Evolutionary conservation across 1,140 invertebrate species (phyloP), one percentile per base, ranked within the genome.

Genomic region (Papilio xuthus): DNA sequence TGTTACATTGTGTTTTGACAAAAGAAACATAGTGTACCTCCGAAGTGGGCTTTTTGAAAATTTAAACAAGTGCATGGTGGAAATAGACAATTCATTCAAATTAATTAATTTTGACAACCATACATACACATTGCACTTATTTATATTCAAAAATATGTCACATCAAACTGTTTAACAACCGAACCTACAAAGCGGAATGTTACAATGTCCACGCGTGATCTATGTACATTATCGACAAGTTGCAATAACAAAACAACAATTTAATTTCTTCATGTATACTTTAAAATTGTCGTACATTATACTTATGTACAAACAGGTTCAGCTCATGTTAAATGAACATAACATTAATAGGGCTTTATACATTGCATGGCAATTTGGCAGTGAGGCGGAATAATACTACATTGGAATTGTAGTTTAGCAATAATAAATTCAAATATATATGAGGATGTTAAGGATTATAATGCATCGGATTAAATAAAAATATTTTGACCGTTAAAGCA

Each of bases 211-310:
- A 89, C 87, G 88, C 89, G 83, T 89, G 85, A 83, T 83, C 83
- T 94, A 94, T 94, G 86, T 94, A 94, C 93, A 94, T 89, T 89
- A 92, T 91, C 85, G 90, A 93, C 90, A 91, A 87, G 85, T 89
- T 86, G 91, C 88, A 89, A 91, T 89, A 94, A 93, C 92, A 92
- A 93, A 94, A 93, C 90, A 91, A 93, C 92, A 88, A 92, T 89
- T 86, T 83, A 82, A 20, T 60, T 73, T 82, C 83, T 85, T 89
- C 84, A 86, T 87, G 85, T 90, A 89, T 90, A 90, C 84, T 87
- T 91, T 90, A 89, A 91, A 91, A 92, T 85, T 82, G 84, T 88
- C 84, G 88, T 89, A 92, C 90, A 89, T 88, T 84, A 87, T 82
- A 53, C 78, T 83, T 92, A 90, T 92, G 90, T 92, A 93, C 89